Percentiles rank a stretch among this genome's conserved stretches.
These are phyloP conservation scores for Spisula solida DNA, from an alignment of 2,888 invertebrate species.

Conservation along the genomic window DNA sequence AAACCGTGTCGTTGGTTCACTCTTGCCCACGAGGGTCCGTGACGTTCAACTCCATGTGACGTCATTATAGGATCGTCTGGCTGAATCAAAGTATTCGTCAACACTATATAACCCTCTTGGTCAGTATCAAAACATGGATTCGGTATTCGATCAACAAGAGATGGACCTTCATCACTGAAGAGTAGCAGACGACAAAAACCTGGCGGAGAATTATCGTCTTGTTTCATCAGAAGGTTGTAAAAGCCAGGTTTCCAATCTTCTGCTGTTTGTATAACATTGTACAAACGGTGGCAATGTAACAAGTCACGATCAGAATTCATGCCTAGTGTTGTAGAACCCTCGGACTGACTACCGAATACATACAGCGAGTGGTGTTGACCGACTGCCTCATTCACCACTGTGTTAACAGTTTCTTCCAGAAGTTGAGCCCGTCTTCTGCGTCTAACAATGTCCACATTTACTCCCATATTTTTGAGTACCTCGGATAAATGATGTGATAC, in stretches of 20 bases:
- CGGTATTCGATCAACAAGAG: not conserved
- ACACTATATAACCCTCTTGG: not conserved
- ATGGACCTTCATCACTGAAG: not conserved
- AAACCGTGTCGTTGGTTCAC: not conserved
- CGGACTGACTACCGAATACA: slow-evolving; percentile 38
- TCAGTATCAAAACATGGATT: not conserved
- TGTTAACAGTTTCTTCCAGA: not conserved
- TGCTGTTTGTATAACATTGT: slow-evolving; percentile 30
- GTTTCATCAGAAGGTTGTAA: slow-evolving; percentile 35
- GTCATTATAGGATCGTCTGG: not conserved
- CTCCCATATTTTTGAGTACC: not conserved
- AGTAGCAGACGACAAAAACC: slow-evolving; percentile 24
- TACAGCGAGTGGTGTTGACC: not conserved
- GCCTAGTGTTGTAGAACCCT: slow-evolving; percentile 39
- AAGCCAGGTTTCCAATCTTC: slow-evolving; percentile 39
- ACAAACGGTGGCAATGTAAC: not conserved
- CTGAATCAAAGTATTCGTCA: not conserved
- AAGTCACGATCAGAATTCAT: slow-evolving; percentile 36
- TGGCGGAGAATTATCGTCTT: not conserved
- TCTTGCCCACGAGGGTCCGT: not conserved
- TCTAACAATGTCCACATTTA: not conserved
- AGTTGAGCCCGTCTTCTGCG: not conserved
- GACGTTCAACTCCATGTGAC: not conserved
- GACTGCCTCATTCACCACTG: not conserved
- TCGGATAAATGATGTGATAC: not conserved